Base-by-base conservation (phyloP, 2,113 vertebrate species). In the Bos javanicus region DNA sequence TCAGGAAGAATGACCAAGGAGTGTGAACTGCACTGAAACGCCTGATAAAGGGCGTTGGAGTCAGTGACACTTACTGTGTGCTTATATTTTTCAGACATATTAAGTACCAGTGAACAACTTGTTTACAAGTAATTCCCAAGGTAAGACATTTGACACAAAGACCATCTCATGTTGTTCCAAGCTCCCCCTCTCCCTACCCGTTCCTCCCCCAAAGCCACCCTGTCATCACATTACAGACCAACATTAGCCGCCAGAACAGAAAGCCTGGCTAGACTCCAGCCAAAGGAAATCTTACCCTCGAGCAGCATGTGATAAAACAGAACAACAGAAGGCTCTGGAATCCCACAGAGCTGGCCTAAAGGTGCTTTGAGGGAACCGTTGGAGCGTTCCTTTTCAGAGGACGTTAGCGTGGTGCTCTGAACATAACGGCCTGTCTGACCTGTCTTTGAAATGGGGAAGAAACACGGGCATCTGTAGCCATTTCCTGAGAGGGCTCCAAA, bases 121-220 rank as follows among this genome's bases (percentile, higher is more conserved):
- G 14, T 52, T 87, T 46, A 52, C 84, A 88, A 67, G 13, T 52
- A 46, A 81, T 62, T 82, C 85, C 76, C 39, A 84, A 95, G 36
- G 85, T 57, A 16, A 78, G 33, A 74, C 57, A 64, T 85, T n/a
- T 39, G 9, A 39, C 0, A 6, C 30, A 6, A 36, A 90, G 64
- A 80, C 28, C 54, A 54, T 14, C 59, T 67, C 15, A 67, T 36
- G n/a, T 25, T 10, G 17, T 67, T 64, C 64, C 67, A 84, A 36
- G 15, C 6, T 54, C 57, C 6, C 7, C 3, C 8, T 28, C 9
- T 62, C 43, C 33, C 39, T 11, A 7, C 2, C 11, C 17, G 1
- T 71, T 23, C 23, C 56, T 54, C 30, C 82, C 2, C 2, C 62
- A 84, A 87, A 71, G 25, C 36, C 19, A 25, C 50, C 33, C 4